phyloP scores from a whole-genome alignment of 2,797 vertebrate genomes.

The Rhynchonycteris naso region DNA sequence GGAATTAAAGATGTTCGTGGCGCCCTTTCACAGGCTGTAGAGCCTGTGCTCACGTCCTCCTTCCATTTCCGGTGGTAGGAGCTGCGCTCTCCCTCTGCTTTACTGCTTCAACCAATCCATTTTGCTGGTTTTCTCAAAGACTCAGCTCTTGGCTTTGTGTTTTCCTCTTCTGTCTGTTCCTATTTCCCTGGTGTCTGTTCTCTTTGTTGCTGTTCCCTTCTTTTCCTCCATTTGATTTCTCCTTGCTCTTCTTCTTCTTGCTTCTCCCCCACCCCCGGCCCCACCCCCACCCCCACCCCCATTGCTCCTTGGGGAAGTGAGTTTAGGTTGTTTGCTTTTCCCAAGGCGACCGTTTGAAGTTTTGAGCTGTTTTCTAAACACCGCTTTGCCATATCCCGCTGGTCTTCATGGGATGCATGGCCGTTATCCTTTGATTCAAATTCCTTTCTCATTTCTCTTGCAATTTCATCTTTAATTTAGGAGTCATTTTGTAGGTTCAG shows the following conservation, averaged over 20 bases:
- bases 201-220: not conserved
- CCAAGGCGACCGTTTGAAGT: not conserved
- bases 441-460: not conserved
- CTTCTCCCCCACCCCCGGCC: too few relatives aligned
- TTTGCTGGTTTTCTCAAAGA: not conserved
- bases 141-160: too few relatives aligned
- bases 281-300: not conserved
- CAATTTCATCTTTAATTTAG: conserved; percentile 14
- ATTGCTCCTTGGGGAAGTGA: too few relatives aligned
- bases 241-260: not conserved
- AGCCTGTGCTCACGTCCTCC: accelerated
- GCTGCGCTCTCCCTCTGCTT: accelerated
- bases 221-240: not conserved
- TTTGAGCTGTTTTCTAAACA: not conserved
- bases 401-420: not conserved
- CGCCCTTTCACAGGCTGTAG: too few relatives aligned
- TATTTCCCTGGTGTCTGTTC: not conserved
- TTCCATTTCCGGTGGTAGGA: accelerated
- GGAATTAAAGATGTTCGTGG: not conserved
- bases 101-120: not conserved
- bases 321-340: not conserved
- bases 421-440: not conserved
- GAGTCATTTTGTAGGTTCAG: not conserved
- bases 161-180: not conserved
- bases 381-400: not conserved